Conservation (phyloP, 2,113 vertebrate genomes). For the Lampris incognitus region DNA sequence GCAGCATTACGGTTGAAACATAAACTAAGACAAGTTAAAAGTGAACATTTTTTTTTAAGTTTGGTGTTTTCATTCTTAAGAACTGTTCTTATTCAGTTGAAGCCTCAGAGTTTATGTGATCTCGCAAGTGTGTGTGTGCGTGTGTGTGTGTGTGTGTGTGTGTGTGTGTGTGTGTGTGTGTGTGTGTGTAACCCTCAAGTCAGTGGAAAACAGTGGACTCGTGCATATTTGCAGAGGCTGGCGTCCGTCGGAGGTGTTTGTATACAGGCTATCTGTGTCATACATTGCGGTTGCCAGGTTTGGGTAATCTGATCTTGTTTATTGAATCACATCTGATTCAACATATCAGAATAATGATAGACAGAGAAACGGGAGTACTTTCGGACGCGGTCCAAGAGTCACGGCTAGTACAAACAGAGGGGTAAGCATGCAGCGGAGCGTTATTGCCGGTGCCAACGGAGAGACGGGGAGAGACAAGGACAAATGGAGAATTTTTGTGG, state of each 20-base stretch:
- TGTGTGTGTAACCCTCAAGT: constrained; percentile 24
- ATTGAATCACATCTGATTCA: constrained; percentile 79
- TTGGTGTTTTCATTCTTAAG: constrained; percentile 49
- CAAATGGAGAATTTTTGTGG: constrained; percentile 50
- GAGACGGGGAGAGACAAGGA: constrained; percentile 64
- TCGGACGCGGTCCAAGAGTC: constrained; percentile 70
- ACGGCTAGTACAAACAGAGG: constrained; percentile 69
- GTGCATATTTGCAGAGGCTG: constrained; percentile 68
- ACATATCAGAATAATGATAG: constrained; percentile 78
- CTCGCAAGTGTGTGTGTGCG: constrained; percentile 28
- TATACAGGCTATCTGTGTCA: constrained; percentile 63
- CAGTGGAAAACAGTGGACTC: constrained; percentile 60
- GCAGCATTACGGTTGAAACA: too few species aligned
- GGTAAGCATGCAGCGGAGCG: constrained; percentile 64
- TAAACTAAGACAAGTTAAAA: too few species aligned
- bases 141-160: constrained; percentile 14
- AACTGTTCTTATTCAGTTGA: constrained; percentile 50
- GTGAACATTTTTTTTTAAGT: background rate
- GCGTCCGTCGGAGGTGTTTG: constrained; percentile 73
- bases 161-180: constrained; percentile 33
- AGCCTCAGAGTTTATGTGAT: constrained; percentile 44
- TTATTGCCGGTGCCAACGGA: constrained; percentile 66
- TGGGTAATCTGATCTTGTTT: constrained; percentile 81
- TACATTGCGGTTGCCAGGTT: constrained; percentile 66
- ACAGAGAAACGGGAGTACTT: constrained; percentile 75